phyloP scores from a whole-genome alignment of 2,113 vertebrate species.

The Aleadryas rufinucha region DNA sequence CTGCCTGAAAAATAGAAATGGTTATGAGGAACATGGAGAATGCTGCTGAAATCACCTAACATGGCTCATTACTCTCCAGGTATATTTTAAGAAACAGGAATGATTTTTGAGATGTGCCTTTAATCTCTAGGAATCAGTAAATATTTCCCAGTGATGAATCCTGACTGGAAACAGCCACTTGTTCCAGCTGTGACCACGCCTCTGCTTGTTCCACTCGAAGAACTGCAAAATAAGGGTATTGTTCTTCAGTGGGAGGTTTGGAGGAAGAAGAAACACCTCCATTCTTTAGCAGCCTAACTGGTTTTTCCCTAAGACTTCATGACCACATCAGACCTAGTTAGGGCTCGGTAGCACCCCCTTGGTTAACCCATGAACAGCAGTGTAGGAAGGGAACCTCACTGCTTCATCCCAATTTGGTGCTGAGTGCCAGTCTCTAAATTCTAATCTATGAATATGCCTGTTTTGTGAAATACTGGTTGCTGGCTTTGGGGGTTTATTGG shows the following conservation, averaged over 20 bases:
- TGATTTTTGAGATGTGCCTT: background rate
- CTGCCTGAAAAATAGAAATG: background rate
- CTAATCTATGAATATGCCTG: background rate
- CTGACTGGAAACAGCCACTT: background rate
- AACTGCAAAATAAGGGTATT: background rate
- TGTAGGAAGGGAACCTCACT: background rate
- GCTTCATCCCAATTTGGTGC: background rate
- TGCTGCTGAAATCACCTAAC: background rate
- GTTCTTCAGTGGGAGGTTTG: background rate
- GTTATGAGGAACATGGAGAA: background rate
- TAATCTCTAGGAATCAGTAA: background rate
- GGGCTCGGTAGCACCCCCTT: background rate
- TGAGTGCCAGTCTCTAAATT: background rate
- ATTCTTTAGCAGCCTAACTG: background rate
- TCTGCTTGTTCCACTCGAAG: background rate
- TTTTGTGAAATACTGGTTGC: background rate
- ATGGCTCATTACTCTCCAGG: background rate
- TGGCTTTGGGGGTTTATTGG: background rate
- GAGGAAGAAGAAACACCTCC: background rate
- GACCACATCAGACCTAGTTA: too few relatives aligned
- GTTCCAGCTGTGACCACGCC: background rate
- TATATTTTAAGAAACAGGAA: background rate
- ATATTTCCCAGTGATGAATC: background rate
- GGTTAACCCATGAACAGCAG: background rate
- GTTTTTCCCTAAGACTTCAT: background rate